Conservation (phyloP, 2,113 vertebrate species). For the Taxidea taxus region DNA sequence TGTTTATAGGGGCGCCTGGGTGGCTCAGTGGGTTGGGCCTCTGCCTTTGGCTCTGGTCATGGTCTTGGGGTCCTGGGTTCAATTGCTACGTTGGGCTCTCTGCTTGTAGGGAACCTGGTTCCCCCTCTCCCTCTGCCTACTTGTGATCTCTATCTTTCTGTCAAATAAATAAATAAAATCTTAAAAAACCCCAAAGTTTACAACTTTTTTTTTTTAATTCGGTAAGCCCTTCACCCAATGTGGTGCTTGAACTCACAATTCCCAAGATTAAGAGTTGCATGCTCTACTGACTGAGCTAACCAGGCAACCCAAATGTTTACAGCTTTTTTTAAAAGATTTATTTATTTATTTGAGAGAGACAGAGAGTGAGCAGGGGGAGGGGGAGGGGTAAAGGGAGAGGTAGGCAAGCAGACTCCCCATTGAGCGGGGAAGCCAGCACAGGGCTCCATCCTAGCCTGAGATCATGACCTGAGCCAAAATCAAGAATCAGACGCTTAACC, state of each 20-base stretch:
- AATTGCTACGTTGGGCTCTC: fast-evolving
- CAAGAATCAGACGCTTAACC: neutral
- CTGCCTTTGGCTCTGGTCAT: no score
- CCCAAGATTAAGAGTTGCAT: neutral
- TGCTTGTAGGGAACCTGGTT: no score
- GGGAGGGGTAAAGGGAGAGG: neutral
- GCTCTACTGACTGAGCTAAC: neutral
- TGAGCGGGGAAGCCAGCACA: neutral
- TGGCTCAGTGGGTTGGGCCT: no score
- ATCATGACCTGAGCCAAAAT: neutral
- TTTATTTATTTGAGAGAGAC: neutral
- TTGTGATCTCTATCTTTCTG: neutral
- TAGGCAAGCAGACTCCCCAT: neutral
- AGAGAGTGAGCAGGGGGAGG: no score
- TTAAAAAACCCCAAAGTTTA: neutral
- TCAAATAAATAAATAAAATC: no score
- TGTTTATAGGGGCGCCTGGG: neutral
- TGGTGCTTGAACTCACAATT: neutral
- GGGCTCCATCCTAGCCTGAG: neutral
- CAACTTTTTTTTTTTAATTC: neutral
- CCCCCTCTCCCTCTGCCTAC: no score
- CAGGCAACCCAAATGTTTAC: neutral
- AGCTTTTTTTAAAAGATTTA: neutral
- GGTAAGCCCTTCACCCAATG: neutral
- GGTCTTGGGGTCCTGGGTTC: no score